Percentiles rank a stretch among this genome's conserved stretches.
phyloP scores from a whole-genome alignment of 2,797 vertebrate genomes.

The Alca torda region DNA sequence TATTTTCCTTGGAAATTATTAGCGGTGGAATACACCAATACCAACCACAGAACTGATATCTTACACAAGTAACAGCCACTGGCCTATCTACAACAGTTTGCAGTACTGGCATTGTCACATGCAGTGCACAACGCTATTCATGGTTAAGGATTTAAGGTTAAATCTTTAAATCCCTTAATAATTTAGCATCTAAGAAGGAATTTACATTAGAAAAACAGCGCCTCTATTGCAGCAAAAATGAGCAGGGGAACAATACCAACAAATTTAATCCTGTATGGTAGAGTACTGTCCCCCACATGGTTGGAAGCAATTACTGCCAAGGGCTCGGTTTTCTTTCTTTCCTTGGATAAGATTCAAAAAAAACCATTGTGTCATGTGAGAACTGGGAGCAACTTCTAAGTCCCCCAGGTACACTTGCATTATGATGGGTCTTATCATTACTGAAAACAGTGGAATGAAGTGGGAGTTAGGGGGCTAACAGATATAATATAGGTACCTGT shows the following conservation, averaged over 20 bases:
- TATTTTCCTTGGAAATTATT: not conserved
- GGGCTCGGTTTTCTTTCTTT: not conserved
- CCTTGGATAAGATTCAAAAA: not conserved
- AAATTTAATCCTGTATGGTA: constrained; percentile 1
- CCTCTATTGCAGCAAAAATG: not conserved
- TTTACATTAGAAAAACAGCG: not conserved
- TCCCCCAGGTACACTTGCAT: not conserved
- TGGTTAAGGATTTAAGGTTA: not conserved
- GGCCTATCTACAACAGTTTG: not conserved
- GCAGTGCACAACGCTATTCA: accelerated
- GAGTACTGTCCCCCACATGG: not conserved
- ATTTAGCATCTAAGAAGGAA: not conserved
- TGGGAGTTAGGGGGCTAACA: not conserved
- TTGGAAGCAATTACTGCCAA: not conserved
- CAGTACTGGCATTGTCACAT: not conserved
- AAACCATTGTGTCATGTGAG: not conserved
- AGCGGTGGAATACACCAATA: not conserved
- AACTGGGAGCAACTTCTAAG: not conserved
- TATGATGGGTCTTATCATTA: not conserved
- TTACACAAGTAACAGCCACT: not conserved
- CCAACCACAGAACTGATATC: no score
- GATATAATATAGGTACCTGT: not conserved
- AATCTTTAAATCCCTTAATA: not conserved
- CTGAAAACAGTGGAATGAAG: not conserved
- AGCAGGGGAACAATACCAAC: not conserved